These are phyloP conservation scores for Platichthys flesus DNA, from an alignment of 2,113 vertebrate species.

Conservation along the genomic window DNA sequence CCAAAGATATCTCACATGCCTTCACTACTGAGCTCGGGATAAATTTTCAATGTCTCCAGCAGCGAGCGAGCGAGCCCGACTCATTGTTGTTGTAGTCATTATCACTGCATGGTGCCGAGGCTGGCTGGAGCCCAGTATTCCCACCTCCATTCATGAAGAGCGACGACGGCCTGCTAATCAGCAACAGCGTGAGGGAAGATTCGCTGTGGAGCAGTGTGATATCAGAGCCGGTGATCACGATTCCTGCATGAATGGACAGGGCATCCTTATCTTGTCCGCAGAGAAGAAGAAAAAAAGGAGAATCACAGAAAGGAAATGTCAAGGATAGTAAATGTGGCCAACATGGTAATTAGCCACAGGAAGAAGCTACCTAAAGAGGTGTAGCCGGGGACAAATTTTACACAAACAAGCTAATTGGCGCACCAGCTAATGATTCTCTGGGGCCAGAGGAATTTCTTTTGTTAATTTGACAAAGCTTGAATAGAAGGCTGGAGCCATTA, in stretches of 20 bases:
- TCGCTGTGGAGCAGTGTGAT: constrained; percentile 34
- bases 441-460: constrained; percentile 77
- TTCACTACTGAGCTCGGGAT: constrained; percentile 24
- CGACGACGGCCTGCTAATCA: constrained; percentile 69
- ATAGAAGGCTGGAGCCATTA: constrained; percentile 65
- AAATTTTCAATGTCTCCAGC: constrained; percentile 39
- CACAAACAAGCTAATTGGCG: constrained; percentile 78
- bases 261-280: constrained; percentile 73
- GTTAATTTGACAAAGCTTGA: constrained; percentile 80
- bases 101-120: constrained; percentile 47
- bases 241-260: constrained; percentile 65
- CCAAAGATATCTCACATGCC: constrained; percentile 28
- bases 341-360: constrained; percentile 77
- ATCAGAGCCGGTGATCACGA: constrained; percentile 74
- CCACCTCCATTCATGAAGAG: constrained; percentile 65
- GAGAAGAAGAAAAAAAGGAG: constrained; percentile 42
- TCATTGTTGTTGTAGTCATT: constrained; percentile 64
- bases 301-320: constrained; percentile 78
- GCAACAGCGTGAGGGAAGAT: constrained; percentile 47
- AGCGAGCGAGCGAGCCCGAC: constrained; percentile 19
- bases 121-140: constrained; percentile 60
- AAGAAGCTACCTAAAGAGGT: constrained; percentile 53
- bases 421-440: constrained; percentile 73
- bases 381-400: constrained; percentile 66
- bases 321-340: constrained; percentile 76